Percentiles rank a stretch among this genome's conserved stretches.
Conservation (phyloP, 2,797 vertebrate genomes). For the Halcyon badia region DNA sequence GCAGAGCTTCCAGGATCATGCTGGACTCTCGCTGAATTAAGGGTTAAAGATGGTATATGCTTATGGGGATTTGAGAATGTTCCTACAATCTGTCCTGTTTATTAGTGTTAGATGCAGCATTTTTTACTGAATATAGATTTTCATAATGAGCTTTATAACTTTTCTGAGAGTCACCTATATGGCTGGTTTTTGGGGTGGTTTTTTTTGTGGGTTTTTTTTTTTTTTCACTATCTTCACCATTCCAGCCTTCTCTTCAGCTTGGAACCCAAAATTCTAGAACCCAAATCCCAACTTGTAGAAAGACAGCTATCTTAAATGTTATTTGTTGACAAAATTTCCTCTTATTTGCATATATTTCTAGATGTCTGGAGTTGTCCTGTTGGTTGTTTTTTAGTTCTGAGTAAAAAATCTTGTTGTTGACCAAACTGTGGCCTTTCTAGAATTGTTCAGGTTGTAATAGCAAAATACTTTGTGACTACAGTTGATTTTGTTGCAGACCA, state of each 20-base stretch:
- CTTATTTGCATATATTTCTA: background rate
- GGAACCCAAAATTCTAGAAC: background rate
- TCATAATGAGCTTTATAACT: background rate
- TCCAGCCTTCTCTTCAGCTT: slow-evolving; percentile 35
- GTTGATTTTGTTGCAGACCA: background rate
- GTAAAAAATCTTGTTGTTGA: background rate
- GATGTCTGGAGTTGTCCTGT: background rate
- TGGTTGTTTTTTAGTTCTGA: background rate
- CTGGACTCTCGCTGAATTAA: background rate
- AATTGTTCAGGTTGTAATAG: background rate
- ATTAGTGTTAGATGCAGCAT: background rate
- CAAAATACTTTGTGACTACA: background rate
- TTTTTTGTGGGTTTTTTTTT: background rate
- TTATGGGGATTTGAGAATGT: background rate
- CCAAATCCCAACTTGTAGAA: background rate
- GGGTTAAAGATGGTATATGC: background rate
- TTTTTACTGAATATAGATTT: background rate
- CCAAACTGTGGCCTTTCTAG: background rate
- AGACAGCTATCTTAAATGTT: background rate
- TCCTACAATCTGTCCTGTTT: background rate
- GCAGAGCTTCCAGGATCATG: background rate
- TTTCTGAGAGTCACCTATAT: background rate
- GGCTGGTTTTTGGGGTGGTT: background rate
- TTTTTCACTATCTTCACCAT: background rate
- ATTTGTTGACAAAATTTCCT: background rate